Evolutionary conservation across 2,113 vertebrate species (phyloP).

Genomic region (Nicator chloris): DNA sequence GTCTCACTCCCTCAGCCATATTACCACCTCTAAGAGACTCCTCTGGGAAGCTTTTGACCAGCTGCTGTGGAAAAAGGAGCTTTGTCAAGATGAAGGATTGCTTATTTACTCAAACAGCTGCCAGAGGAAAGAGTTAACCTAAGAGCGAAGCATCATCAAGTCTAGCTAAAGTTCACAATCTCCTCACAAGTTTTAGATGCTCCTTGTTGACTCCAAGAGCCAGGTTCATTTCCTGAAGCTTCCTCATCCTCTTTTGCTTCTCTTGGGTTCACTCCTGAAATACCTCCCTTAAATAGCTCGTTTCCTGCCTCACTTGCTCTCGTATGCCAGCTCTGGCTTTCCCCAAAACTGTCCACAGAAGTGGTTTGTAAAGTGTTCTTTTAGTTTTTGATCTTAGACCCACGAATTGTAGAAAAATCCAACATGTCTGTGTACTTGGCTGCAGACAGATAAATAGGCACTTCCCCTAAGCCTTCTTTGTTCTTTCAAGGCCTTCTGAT

Average conservation of each 20-base stretch:
- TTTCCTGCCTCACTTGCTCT: not conserved
- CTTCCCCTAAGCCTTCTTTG: not conserved
- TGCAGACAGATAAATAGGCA: not conserved
- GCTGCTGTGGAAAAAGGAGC: not conserved
- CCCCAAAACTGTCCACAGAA: not conserved
- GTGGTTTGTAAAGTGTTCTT: not conserved
- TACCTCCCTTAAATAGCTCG: not conserved
- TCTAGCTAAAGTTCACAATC: not conserved
- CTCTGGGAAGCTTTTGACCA: not conserved
- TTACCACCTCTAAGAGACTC: not conserved
- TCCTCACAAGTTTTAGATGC: not conserved
- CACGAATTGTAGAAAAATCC: not conserved
- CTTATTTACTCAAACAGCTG: not conserved
- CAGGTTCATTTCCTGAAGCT: not conserved
- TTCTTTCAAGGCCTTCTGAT: conserved; percentile 16
- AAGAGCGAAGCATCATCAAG: not conserved
- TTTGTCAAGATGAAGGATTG: not conserved
- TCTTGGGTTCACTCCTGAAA: not conserved
- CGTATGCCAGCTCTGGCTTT: not conserved
- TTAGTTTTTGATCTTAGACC: not conserved
- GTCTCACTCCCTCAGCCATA: not conserved
- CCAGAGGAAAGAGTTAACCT: not conserved
- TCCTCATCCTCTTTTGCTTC: not conserved
- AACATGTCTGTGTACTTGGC: not conserved
- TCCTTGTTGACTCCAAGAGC: not conserved